Evolutionary conservation across 2,113 vertebrate species (phyloP).

Genomic region (Melanostigma gelatinosum): DNA sequence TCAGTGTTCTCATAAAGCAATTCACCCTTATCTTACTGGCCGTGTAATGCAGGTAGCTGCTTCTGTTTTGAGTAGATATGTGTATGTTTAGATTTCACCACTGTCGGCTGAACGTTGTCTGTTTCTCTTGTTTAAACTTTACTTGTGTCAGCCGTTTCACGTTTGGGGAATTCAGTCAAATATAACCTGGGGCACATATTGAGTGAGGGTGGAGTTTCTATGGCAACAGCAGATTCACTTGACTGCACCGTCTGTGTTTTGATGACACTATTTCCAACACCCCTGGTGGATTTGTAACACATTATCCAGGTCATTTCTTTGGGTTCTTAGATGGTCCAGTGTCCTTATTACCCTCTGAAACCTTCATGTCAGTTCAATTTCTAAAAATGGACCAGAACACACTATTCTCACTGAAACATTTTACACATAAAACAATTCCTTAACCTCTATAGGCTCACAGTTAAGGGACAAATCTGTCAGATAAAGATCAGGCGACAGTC

Average conservation of each 20-base stretch:
- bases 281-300: neutral
- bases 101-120: neutral
- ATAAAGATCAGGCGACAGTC: neutral
- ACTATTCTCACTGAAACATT: slow-evolving; percentile 9
- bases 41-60: neutral
- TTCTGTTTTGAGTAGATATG: neutral
- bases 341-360: neutral
- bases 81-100: neutral
- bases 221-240: slow-evolving; percentile 20
- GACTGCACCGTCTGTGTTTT: slow-evolving; percentile 41
- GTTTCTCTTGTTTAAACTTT: slow-evolving; percentile 43
- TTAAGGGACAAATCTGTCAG: neutral
- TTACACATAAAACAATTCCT: neutral
- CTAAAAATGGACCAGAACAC: slow-evolving; percentile 5
- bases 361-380: neutral
- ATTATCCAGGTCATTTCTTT: neutral
- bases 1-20: neutral
- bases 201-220: slow-evolving; percentile 10
- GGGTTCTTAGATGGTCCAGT: neutral
- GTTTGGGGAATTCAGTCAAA: slow-evolving; percentile 41
- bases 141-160: neutral
- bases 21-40: neutral
- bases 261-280: slow-evolving; percentile 15
- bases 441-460: neutral
- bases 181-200: neutral